A percentile compares a stretch with the other conserved stretches of the same genome.
Evolutionary conservation across 1,140 invertebrate genomes (phyloP).

Genomic region (Apolygus lucorum): DNA sequence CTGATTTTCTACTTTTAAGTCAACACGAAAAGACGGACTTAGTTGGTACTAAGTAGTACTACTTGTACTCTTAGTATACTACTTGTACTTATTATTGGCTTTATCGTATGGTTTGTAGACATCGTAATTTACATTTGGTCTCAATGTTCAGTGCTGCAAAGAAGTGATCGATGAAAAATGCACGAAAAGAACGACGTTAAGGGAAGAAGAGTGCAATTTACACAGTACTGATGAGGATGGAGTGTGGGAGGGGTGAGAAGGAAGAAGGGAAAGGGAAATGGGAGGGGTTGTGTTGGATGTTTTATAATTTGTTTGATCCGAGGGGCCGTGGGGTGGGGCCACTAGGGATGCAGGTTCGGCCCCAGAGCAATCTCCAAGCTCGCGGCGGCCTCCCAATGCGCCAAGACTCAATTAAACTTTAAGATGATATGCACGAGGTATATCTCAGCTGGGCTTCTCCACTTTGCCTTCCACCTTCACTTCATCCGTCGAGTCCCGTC

Average conservation of each 20-base stretch:
- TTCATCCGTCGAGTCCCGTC: not conserved
- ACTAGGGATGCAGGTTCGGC: constrained; percentile 39
- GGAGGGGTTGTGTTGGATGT: constrained; percentile 26
- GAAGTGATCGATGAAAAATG: too few relatives aligned
- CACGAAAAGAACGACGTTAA: too few relatives aligned
- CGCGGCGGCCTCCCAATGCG: constrained; percentile 44
- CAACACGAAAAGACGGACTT: too few relatives aligned
- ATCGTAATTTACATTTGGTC: too few relatives aligned
- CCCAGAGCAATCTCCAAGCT: constrained; percentile 45
- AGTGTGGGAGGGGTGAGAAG: not conserved
- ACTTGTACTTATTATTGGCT: too few relatives aligned
- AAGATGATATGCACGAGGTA: constrained; percentile 53
- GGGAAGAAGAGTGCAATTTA: not conserved
- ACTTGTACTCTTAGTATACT: too few relatives aligned
- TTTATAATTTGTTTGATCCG: constrained; percentile 40
- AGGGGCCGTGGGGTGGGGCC: constrained; percentile 37
- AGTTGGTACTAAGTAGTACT: too few relatives aligned
- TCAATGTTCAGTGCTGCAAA: too few relatives aligned
- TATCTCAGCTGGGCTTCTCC: not conserved
- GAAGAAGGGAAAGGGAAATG: not conserved
- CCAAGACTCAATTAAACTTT: constrained; percentile 59
- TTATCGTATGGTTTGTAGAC: too few relatives aligned
- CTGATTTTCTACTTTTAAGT: too few relatives aligned
- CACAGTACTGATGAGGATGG: not conserved
- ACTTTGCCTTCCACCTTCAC: not conserved